These are phyloP conservation scores for Manis pentadactyla DNA, from an alignment of 2,797 vertebrate species.

Conservation along the genomic window DNA sequence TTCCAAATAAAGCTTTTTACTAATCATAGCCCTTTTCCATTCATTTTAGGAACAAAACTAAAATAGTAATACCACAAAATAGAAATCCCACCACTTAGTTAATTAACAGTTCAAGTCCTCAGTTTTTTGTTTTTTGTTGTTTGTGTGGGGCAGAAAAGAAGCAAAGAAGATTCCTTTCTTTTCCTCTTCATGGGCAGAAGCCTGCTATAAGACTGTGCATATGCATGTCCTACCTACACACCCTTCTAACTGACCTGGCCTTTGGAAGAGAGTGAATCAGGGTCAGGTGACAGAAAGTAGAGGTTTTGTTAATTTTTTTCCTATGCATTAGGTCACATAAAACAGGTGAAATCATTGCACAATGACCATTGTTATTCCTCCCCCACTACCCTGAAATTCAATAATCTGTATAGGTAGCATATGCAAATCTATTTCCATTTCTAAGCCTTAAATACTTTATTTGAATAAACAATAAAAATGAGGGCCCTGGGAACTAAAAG, in stretches of 20 bases:
- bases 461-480: not conserved
- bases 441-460: not conserved
- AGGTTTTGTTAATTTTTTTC: not conserved
- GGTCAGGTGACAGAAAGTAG: not conserved
- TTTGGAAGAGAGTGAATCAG: not conserved
- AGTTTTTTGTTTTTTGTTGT: not conserved
- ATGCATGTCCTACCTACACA: not conserved
- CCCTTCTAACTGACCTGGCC: not conserved
- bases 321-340: no score
- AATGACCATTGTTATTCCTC: not conserved
- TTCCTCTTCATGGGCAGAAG: not conserved
- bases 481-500: not conserved
- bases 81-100: not conserved
- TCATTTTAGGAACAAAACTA: not conserved
- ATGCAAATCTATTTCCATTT: not conserved
- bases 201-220: fast-evolving
- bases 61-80: not conserved
- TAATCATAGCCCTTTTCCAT: not conserved
- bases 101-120: not conserved
- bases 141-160: not conserved
- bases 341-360: not conserved
- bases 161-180: not conserved
- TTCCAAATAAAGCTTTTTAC: not conserved
- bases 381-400: not conserved
- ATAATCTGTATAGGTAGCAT: not conserved